Conservation (phyloP, 1,140 invertebrate species). For the Chironomus striatipennis region DNA sequence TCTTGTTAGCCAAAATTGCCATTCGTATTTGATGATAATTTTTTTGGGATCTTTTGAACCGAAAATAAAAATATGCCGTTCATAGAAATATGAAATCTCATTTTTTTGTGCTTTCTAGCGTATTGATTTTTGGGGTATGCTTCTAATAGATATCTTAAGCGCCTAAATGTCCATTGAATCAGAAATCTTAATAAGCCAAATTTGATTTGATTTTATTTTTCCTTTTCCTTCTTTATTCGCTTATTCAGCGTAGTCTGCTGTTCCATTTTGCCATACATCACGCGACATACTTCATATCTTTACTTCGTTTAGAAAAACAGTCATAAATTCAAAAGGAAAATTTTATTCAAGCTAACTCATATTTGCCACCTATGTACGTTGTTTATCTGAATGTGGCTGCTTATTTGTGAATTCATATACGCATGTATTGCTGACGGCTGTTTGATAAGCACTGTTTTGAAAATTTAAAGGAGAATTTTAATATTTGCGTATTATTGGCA, state of each 20-base stretch:
- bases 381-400: neutral
- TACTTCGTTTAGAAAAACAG: neutral
- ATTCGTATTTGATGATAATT: too few relatives aligned
- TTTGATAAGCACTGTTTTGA: neutral
- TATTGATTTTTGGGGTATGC: too few relatives aligned
- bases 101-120: too few relatives aligned
- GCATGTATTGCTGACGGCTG: neutral
- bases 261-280: too few relatives aligned
- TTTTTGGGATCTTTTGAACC: too few relatives aligned
- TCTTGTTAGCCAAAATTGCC: too few relatives aligned
- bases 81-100: too few relatives aligned
- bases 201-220: neutral
- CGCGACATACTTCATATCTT: neutral
- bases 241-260: too few relatives aligned
- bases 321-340: neutral
- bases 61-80: too few relatives aligned
- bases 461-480: too few relatives aligned
- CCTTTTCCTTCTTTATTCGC: neutral
- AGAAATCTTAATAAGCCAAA: conserved; percentile 14
- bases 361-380: neutral
- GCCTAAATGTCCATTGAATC: conserved; percentile 1
- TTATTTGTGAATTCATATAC: neutral
- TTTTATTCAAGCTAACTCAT: neutral
- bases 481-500: too few relatives aligned
- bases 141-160: neutral